phyloP scores from a whole-genome alignment of 2,113 vertebrate species.

The Poicephalus gulielmi region DNA sequence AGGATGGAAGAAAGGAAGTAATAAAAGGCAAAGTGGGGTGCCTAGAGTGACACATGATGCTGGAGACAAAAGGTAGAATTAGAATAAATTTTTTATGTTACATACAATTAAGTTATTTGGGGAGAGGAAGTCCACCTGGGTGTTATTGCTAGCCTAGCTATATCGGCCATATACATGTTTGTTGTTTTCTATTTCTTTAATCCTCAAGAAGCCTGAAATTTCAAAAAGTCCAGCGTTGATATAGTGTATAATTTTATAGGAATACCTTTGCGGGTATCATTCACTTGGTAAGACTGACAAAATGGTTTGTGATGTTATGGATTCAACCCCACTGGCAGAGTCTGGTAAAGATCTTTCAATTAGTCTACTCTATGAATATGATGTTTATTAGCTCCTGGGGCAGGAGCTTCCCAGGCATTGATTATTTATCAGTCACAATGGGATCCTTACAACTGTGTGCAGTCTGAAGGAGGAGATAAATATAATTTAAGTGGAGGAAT shows the following conservation, averaged over 20 bases:
- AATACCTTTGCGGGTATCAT: not conserved
- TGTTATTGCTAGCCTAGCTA: not conserved
- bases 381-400: not conserved
- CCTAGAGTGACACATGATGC: not conserved
- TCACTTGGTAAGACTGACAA: not conserved
- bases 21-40: not conserved
- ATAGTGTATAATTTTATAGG: not conserved
- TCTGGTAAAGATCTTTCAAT: not conserved
- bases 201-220: not conserved
- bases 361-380: rapidly evolving
- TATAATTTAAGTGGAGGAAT: not conserved
- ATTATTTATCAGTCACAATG: not conserved
- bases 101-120: not conserved
- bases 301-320: not conserved
- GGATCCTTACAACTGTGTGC: not conserved
- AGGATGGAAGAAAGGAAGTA: not conserved
- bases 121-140: not conserved
- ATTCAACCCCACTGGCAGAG: rapidly evolving
- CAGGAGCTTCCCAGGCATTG: not conserved
- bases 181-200: not conserved
- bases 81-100: not conserved
- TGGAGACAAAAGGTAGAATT: not conserved
- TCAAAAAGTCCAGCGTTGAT: not conserved
- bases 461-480: not conserved
- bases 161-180: not conserved